Conservation (phyloP, 2,797 vertebrate genomes). For the Pelodytes ibericus region DNA sequence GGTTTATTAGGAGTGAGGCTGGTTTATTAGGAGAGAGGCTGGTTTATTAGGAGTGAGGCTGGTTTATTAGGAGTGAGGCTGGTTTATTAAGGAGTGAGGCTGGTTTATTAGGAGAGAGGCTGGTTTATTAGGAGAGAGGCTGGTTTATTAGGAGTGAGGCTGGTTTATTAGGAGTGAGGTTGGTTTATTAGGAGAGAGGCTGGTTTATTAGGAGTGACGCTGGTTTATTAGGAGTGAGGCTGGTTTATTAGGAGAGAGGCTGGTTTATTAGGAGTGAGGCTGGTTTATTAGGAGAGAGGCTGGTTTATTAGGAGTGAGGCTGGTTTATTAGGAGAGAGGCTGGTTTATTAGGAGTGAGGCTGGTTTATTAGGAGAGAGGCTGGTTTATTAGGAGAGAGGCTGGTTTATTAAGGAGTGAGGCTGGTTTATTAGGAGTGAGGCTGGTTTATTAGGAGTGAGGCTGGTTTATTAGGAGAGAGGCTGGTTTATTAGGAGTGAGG, state of each 20-base stretch:
- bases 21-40: background rate
- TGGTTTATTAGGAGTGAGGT: conserved; percentile 13
- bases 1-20: conserved; percentile 11
- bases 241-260: background rate
- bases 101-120: conserved; percentile 13
- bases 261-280: conserved; percentile 6
- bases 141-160: too few relatives aligned
- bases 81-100: too few relatives aligned
- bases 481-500: too few relatives aligned
- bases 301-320: conserved; percentile 6
- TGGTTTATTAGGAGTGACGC: too few relatives aligned
- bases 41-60: conserved; percentile 8
- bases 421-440: background rate
- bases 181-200: background rate
- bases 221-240: conserved; percentile 12
- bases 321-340: background rate
- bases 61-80: background rate
- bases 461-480: background rate
- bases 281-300: background rate
- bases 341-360: conserved; percentile 6
- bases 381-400: too few relatives aligned
- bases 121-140: background rate
- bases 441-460: conserved; percentile 9
- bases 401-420: conserved; percentile 18
- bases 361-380: background rate